A percentile compares a stretch with the other conserved stretches of the same genome.
These are phyloP conservation scores for Diuraphis noxia DNA, from an alignment of 1,140 invertebrate species.

Conservation along the genomic window DNA sequence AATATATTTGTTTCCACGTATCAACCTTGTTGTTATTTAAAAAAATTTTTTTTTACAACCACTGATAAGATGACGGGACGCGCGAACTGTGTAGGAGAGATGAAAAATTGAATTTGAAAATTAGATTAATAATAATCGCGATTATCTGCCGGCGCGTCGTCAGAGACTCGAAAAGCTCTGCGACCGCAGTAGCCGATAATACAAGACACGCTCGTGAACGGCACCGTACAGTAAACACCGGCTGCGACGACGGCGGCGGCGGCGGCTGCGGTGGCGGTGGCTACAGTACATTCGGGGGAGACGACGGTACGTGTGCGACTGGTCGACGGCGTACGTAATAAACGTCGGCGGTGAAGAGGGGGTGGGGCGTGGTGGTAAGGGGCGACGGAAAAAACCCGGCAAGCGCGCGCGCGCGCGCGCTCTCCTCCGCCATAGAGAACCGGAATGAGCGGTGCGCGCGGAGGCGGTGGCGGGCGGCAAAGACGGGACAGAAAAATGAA, in stretches of 20 bases:
- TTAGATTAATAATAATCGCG: not conserved
- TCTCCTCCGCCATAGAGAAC: conserved; percentile 4
- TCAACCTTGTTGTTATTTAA: not conserved
- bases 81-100: not conserved
- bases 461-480: conserved; percentile 34
- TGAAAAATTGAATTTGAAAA: not conserved
- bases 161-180: not conserved
- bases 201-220: not conserved
- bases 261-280: not conserved
- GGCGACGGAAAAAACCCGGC: conserved; percentile 40
- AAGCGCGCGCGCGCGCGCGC: conserved; percentile 37
- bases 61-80: not conserved
- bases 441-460: conserved; percentile 15
- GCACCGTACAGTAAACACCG: conserved; percentile 24
- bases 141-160: not conserved
- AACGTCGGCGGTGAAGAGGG: not conserved
- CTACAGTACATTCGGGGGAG: conserved; percentile 21
- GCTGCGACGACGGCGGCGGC: not conserved
- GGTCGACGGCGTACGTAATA: conserved; percentile 24
- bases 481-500: conserved; percentile 40
- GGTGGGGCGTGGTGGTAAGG: not conserved
- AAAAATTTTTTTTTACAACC: not conserved
- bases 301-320: conserved; percentile 50
- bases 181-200: not conserved
- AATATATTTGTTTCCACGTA: not conserved